Evolutionary conservation across 2,888 invertebrate genomes (phyloP).

Genomic region (Macrosoma leucophasiata): DNA sequence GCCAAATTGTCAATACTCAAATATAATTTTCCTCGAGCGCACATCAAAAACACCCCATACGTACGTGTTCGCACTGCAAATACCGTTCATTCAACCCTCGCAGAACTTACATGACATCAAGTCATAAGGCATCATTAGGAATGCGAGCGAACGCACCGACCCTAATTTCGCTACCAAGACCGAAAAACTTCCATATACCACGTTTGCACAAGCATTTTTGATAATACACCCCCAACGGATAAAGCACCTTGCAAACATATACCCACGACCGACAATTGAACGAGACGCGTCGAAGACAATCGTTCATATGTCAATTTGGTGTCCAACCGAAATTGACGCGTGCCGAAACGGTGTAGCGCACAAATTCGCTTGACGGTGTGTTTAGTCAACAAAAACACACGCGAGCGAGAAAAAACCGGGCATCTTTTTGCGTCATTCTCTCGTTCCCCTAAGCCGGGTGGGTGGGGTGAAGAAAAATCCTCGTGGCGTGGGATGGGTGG

Average conservation of each 20-base stretch:
- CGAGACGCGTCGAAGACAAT: conserved; percentile 42
- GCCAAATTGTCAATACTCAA: too few species aligned
- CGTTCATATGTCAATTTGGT: conserved; percentile 54
- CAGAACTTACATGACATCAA: conserved; percentile 70
- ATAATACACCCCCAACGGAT: conserved; percentile 26
- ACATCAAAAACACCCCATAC: too few species aligned
- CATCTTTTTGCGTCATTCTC: conserved; percentile 67
- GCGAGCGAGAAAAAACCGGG: conserved; percentile 63
- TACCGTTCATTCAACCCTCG: too few species aligned
- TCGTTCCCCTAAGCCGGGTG: conserved; percentile 53
- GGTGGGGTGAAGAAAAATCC: conserved; percentile 63
- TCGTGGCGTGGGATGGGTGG: conserved; percentile 40
- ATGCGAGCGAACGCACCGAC: conserved; percentile 54
- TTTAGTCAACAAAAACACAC: conserved; percentile 63
- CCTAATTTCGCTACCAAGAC: conserved; percentile 56
- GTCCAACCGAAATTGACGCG: too few species aligned
- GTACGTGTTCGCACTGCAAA: too few species aligned
- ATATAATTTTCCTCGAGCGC: too few species aligned
- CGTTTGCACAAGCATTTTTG: conserved; percentile 51
- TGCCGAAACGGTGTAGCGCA: too few species aligned
- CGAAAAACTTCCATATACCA: conserved; percentile 56
- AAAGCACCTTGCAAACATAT: conserved; percentile 17
- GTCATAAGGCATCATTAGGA: conserved; percentile 73
- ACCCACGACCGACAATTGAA: conserved; percentile 29
- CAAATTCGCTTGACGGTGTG: conserved; percentile 25